These are phyloP conservation scores for Hydriomena furcata DNA, from an alignment of 2,888 invertebrate genomes.

Conservation along the genomic window DNA sequence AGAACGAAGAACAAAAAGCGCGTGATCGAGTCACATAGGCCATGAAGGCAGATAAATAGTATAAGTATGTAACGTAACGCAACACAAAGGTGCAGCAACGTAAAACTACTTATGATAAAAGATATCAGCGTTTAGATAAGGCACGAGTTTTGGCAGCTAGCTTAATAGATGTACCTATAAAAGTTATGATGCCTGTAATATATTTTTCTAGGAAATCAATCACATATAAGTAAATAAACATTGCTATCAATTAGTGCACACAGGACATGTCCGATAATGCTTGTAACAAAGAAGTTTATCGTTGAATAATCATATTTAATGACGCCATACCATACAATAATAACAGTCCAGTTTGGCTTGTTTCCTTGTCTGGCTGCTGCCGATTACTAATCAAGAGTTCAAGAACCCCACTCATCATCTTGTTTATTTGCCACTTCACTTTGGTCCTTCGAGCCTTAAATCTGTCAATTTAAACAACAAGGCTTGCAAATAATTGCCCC, in stretches of 20 bases:
- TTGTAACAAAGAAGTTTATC: constrained; percentile 34
- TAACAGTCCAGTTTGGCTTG: constrained; percentile 22
- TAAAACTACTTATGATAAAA: constrained; percentile 14
- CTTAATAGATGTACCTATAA: no score
- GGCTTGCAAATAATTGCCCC: constrained; percentile 15
- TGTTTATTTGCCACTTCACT: constrained; percentile 8
- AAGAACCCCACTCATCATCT: constrained; percentile 24
- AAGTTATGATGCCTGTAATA: no score
- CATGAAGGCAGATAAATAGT: no score
- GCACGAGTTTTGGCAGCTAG: constrained; percentile 21
- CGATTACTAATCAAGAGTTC: constrained; percentile 28
- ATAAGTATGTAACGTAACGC: no score
- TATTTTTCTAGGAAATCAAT: constrained; percentile 12
- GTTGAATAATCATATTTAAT: constrained; percentile 30
- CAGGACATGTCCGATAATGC: constrained; percentile 32
- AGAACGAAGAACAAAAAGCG: no score
- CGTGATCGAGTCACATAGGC: no score
- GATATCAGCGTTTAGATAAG: constrained; percentile 27
- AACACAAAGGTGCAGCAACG: not conserved
- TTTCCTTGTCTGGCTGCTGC: constrained; percentile 22
- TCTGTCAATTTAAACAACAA: constrained; percentile 15
- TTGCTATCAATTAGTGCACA: constrained; percentile 31
- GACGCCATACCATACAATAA: constrained; percentile 25
- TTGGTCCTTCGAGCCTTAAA: constrained; percentile 7
- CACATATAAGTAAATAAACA: constrained; percentile 19